A percentile compares a stretch with the other conserved stretches of the same genome.
These are phyloP conservation scores for Plagiodera versicolora DNA, from an alignment of 2,888 invertebrate genomes.

Conservation along the genomic window DNA sequence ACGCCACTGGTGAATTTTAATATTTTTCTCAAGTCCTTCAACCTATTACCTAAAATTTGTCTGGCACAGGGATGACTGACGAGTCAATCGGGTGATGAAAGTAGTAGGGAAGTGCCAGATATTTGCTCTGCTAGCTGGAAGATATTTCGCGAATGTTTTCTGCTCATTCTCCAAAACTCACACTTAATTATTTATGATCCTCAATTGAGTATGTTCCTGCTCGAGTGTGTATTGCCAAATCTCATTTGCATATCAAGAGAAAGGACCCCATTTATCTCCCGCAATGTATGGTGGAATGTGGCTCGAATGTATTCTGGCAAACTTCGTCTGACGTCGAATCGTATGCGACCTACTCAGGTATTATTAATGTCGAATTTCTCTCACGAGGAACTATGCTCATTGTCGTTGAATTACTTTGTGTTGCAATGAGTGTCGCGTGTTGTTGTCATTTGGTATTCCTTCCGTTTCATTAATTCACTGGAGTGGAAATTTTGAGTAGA, in stretches of 20 bases:
- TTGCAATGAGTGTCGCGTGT: not conserved
- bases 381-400: slow-evolving; percentile 2
- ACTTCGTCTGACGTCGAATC: slow-evolving; percentile 1
- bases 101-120: too few species aligned
- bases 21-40: too few species aligned
- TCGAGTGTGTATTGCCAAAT: not conserved
- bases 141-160: too few species aligned
- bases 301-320: not conserved
- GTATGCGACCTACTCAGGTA: slow-evolving; percentile 3
- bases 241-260: not conserved
- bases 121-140: too few species aligned
- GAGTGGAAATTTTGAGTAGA: slow-evolving; percentile 4
- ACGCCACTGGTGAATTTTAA: too few species aligned
- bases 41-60: too few species aligned
- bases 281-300: not conserved
- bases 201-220: not conserved
- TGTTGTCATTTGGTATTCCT: slow-evolving; percentile 5
- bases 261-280: not conserved
- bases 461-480: slow-evolving; percentile 8
- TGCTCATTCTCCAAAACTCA: too few species aligned
- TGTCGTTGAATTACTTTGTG: slow-evolving; percentile 9
- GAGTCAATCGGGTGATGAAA: too few species aligned
- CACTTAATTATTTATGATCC: not conserved
- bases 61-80: too few species aligned
- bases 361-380: slow-evolving; percentile 9